Evolutionary conservation across 1,140 invertebrate genomes (phyloP), one percentile per base, ranked within the genome.

Genomic region (Caenorhabditis elegans): DNA sequence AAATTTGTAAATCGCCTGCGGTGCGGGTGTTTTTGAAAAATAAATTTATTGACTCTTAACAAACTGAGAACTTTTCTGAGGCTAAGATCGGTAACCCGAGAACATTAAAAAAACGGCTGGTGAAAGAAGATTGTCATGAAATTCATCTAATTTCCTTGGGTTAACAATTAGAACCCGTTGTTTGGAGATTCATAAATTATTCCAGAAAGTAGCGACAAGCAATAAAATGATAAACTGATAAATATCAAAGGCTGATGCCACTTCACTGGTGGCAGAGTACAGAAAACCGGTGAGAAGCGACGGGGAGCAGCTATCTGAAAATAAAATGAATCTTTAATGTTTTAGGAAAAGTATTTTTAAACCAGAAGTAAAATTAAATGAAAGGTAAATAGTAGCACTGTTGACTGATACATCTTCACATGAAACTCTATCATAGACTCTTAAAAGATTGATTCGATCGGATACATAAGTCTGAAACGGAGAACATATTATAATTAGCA

Each of bases 241-340:
- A 0, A 5, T 43, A 15, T 43, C 15, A 15, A 43, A 8, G 39
- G 60, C 24, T 3, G 10, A 3, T 39, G 60, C 34, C 17, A 39
- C 60, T 31, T 70, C 60, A 70, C 34, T 70, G 34, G 60, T 70
- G 34, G 60, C 60, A 39, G 60, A 70, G 26, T 70, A 70, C 19
- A 70, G 34, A n/a, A 70, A 70, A 70, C 60, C 60, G 60, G 60
- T 70, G 31, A 70, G 60, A 39, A 70, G 60, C 10, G 60, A 70
- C 34, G 60, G 60, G 13, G 60, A 70, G 60, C 60, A 70, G n/a
- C 60, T 70, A 39, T 70, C 60, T 39, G 60, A 39, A 70, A 60
- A n/a, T 4, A 3, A 19, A 34, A 15, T 43, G 39, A 43, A 34
- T 5, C 26, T n/a, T 10, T 53, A 26, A 5, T 6, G 49, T 1